These are phyloP conservation scores for Diachasma alloeum DNA, from an alignment of 1,140 invertebrate genomes.

Conservation along the genomic window DNA sequence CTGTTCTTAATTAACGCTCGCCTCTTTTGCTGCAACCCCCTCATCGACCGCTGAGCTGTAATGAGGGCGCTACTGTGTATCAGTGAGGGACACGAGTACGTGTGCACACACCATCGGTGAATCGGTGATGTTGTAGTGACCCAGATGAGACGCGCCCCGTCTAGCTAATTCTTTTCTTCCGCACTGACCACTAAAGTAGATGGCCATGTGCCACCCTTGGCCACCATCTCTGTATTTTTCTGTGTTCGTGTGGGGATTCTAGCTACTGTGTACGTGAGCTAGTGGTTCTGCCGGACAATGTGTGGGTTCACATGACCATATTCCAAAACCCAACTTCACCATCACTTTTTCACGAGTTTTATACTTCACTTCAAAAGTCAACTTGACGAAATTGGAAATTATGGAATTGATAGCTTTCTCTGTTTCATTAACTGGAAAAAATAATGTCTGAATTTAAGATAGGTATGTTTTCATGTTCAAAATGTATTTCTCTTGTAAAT, in stretches of 20 bases:
- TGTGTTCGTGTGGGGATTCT: slow-evolving; percentile 26
- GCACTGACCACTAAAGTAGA: slow-evolving; percentile 63
- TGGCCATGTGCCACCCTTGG: slow-evolving; percentile 53
- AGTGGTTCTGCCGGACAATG: neutral
- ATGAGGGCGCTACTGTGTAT: slow-evolving; percentile 57
- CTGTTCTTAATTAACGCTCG: slow-evolving; percentile 66
- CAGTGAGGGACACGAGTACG: slow-evolving; percentile 32
- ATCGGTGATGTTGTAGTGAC: slow-evolving; percentile 52
- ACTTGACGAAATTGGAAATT: no score
- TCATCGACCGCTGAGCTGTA: slow-evolving; percentile 53
- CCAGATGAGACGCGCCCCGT: slow-evolving; percentile 64
- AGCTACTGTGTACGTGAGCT: slow-evolving; percentile 11
- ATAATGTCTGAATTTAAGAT: no score
- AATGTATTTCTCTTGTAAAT: no score
- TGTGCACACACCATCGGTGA: slow-evolving; percentile 34
- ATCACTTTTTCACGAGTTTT: no score
- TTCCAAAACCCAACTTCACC: neutral
- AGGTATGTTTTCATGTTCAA: no score
- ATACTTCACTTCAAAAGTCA: no score
- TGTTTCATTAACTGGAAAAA: no score
- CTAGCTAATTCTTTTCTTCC: slow-evolving; percentile 65
- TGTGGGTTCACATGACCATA: neutral
- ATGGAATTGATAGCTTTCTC: no score
- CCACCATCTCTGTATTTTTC: slow-evolving; percentile 16
- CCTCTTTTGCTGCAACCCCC: slow-evolving; percentile 64